phyloP scores from a whole-genome alignment of 2,797 vertebrate genomes.

The Heterohyrax brucei region DNA sequence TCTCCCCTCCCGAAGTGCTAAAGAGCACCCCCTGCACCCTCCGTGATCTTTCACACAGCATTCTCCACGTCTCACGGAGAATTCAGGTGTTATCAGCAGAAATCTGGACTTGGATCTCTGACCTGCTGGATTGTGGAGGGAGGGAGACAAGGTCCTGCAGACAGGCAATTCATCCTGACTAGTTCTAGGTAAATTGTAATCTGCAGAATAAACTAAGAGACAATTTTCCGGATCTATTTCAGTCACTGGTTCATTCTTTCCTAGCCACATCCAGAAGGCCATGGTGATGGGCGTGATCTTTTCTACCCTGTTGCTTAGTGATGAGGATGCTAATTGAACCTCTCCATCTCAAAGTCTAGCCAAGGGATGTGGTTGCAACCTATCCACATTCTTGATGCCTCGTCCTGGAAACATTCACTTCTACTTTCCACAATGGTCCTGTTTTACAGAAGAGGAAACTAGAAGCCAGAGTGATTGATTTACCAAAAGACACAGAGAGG shows the following conservation, averaged over 20 bases:
- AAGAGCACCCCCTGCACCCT: not conserved
- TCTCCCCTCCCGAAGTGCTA: not conserved
- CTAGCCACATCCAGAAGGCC: not conserved
- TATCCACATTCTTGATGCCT: not conserved
- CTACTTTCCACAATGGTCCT: not conserved
- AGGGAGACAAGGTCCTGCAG: not conserved
- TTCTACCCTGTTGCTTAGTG: not conserved
- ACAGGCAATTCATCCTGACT: not conserved
- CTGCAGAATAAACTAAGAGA: not conserved
- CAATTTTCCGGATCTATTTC: not conserved
- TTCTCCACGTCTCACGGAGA: not conserved
- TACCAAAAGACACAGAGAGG: not conserved
- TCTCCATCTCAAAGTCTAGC: not conserved
- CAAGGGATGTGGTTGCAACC: not conserved
- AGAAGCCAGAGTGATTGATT: not conserved
- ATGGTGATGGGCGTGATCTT: rapidly evolving
- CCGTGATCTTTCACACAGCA: no score
- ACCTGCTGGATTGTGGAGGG: not conserved
- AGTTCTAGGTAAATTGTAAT: not conserved
- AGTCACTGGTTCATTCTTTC: not conserved
- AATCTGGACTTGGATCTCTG: not conserved
- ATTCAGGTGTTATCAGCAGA: not conserved
- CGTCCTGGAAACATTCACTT: rapidly evolving
- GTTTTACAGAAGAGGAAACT: not conserved
- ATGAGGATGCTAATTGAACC: not conserved